Conservation (phyloP, 1,140 invertebrate genomes). For the Cataglyphis hispanica region DNA sequence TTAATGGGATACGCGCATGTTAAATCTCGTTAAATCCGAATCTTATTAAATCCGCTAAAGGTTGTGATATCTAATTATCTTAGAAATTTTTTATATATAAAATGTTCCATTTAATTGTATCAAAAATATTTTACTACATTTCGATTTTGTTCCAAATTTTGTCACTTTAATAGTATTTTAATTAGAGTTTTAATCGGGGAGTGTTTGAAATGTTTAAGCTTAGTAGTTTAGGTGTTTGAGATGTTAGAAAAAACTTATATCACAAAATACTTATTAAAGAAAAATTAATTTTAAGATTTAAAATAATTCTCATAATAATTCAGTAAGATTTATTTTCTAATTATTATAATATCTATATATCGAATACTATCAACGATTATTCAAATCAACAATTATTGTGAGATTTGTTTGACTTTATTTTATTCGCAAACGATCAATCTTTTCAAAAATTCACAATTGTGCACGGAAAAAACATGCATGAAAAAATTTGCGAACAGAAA, state of each 20-base stretch:
- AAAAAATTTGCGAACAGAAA: constrained; percentile 15
- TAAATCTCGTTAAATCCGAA: constrained; percentile 37
- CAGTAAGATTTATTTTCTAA: not conserved
- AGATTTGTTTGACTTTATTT: not conserved
- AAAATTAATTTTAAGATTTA: not conserved
- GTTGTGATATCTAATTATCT: constrained; percentile 2
- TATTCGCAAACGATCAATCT: not conserved
- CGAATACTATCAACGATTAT: not conserved
- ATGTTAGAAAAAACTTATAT: not conserved
- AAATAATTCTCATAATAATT: not conserved
- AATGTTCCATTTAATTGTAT: not conserved
- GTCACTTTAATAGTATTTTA: not conserved
- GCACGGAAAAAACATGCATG: not conserved
- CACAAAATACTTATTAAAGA: not conserved
- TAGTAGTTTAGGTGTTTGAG: not conserved
- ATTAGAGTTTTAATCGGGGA: not conserved
- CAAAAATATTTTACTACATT: constrained; percentile 11
- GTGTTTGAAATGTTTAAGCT: not conserved
- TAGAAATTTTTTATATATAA: constrained; percentile 2
- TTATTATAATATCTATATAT: not conserved
- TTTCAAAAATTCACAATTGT: not conserved
- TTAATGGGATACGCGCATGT: constrained; percentile 43
- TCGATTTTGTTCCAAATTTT: not conserved
- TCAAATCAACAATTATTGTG: not conserved
- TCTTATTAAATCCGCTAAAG: not conserved